Base-by-base conservation (phyloP, 2,888 invertebrate species). In the Oscheius sp. region DNA sequence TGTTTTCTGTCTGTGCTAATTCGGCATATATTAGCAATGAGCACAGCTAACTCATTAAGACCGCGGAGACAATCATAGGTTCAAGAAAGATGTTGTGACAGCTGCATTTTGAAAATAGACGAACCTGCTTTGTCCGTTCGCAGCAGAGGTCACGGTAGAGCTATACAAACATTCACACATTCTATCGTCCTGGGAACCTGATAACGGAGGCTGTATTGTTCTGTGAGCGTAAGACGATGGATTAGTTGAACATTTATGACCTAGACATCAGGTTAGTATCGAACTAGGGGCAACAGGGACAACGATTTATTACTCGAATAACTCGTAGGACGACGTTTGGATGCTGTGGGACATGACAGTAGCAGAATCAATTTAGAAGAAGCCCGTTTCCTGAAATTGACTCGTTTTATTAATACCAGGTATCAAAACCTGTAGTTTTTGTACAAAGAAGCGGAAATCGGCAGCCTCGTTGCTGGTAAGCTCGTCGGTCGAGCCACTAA, bases 401-500 rank as follows among this genome's bases (percentile, higher is more conserved):
- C 5, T 2, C 21, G 21, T 0, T 42, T 5, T 5, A 42, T 5
- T 42, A 42, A 42, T 7, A 5, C 7, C 29, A 53, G 29, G 1
- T 1, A 33, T 4, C 3, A 5, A 5, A 33, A 70, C 80, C 71
- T 85, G 85, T 7, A 88, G 83, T 75, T 88, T 87, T 78, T 87
- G 86, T 50, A 84, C 88, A 73, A 88, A 88, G 80, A 88, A 88
- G 11, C 84, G 82, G 80, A 88, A 86, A 76, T 88, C 87, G 59
- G 84, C 83, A 32, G 87, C 85, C 73, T 81, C 87, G 74, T 87
- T 85, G 48, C 82, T 76, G 48, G 85, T 82, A 21, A 86, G 72
- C 53, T 85, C 86, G 73, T 84, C 83, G 53, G 82, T 79, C 21
- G 83, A 81, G 53, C 86, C 86, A 48, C 80, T 76, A 21, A 84